phyloP scores from a whole-genome alignment of 2,888 invertebrate species.

The Cataglyphis cursor region DNA sequence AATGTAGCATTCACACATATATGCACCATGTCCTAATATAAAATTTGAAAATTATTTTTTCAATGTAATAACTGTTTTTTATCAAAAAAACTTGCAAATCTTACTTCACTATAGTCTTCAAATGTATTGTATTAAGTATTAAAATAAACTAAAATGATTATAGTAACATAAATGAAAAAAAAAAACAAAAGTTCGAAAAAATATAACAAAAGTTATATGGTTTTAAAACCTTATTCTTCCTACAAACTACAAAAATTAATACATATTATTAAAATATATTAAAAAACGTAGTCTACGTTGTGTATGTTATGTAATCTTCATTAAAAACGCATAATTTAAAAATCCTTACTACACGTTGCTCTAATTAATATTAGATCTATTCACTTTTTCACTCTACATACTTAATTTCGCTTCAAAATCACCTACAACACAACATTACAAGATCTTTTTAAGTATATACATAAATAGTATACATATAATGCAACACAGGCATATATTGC shows the following conservation, averaged over 20 bases:
- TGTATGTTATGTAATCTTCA: neutral
- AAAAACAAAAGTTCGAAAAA: neutral
- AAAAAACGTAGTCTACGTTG: neutral
- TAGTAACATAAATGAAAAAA: neutral
- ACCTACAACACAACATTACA: neutral
- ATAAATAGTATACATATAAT: neutral
- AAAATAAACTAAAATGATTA: neutral
- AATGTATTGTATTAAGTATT: neutral
- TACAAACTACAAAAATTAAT: neutral
- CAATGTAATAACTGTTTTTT: neutral
- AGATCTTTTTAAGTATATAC: neutral
- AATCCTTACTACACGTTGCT: neutral
- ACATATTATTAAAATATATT: neutral
- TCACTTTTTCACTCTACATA: neutral
- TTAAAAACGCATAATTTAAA: neutral
- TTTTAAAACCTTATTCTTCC: neutral
- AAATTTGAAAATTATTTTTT: conserved; percentile 2
- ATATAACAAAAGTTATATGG: neutral
- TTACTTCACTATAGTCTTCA: neutral
- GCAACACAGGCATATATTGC: neutral
- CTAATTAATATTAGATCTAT: neutral
- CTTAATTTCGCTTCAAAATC: neutral
- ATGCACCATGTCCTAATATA: neutral
- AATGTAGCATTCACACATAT: neutral
- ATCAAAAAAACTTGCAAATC: neutral